Conservation (phyloP, 2,113 vertebrate genomes). For the Caretta caretta region DNA sequence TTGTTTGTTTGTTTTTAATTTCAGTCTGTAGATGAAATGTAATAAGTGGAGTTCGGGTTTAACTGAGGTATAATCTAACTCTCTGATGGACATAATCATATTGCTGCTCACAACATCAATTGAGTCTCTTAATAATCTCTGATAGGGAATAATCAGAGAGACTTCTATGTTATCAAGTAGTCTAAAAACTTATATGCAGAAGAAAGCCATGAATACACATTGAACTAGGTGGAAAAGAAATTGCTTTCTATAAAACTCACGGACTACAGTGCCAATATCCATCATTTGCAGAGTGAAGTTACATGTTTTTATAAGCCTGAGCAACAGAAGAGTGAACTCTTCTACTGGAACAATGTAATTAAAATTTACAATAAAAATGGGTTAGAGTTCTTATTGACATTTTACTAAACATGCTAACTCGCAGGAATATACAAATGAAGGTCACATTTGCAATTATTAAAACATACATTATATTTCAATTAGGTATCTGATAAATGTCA, state of each 20-base stretch:
- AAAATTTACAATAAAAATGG: conserved; percentile 59
- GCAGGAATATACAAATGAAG: conserved; percentile 81
- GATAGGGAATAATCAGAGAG: background rate
- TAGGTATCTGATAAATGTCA: conserved; percentile 85
- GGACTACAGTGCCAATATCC: background rate
- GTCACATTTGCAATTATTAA: conserved; percentile 90
- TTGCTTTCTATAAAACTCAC: background rate
- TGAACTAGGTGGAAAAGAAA: background rate
- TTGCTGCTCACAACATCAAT: background rate
- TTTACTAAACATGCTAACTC: conserved; percentile 78
- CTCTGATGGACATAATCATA: background rate
- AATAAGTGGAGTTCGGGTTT: background rate
- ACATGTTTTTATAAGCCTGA: background rate
- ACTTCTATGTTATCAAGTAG: fast-evolving
- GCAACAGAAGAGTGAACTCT: conserved; percentile 40
- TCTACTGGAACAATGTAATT: conserved; percentile 67
- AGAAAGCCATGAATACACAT: fast-evolving
- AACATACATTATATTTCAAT: conserved; percentile 80
- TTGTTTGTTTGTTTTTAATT: background rate
- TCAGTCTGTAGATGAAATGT: background rate
- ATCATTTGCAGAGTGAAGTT: background rate
- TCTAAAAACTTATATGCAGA: background rate
- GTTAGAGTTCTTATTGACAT: conserved; percentile 80
- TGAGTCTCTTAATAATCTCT: background rate
- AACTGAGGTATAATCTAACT: background rate